Evolutionary conservation across 1,140 invertebrate genomes (phyloP).

Genomic region (Potamilus streckersoni): DNA sequence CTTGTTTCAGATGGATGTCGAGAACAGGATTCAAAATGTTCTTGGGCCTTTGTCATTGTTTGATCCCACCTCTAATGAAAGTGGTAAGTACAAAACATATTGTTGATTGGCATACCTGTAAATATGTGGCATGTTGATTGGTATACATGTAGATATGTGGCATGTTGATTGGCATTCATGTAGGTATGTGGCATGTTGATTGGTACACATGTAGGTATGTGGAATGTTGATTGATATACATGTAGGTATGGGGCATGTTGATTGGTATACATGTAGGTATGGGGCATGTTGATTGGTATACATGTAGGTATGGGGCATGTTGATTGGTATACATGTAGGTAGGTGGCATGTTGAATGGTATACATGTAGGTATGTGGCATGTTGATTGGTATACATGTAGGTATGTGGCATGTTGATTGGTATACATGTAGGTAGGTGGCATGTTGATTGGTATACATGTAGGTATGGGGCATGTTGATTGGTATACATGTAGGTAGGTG

Average conservation of each 20-base stretch:
- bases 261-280: background rate
- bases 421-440: background rate
- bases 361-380: background rate
- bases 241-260: background rate
- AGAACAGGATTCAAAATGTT: conserved; percentile 55
- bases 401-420: background rate
- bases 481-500: background rate
- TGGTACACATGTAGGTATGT: background rate
- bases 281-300: background rate
- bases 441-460: background rate
- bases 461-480: background rate
- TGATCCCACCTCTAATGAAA: conserved; percentile 57
- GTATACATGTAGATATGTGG: background rate
- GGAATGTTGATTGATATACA: background rate
- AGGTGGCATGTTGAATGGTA: background rate
- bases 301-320: background rate
- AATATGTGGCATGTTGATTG: background rate
- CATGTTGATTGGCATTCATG: background rate
- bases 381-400: background rate
- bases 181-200: background rate
- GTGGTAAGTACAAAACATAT: conserved; percentile 37
- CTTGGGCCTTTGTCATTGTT: conserved; percentile 59
- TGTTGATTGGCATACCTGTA: background rate
- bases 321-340: background rate
- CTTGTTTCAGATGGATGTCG: conserved; percentile 53